These are phyloP conservation scores for Cryptocephalus primarius DNA, from an alignment of 2,888 invertebrate species.

Conservation along the genomic window DNA sequence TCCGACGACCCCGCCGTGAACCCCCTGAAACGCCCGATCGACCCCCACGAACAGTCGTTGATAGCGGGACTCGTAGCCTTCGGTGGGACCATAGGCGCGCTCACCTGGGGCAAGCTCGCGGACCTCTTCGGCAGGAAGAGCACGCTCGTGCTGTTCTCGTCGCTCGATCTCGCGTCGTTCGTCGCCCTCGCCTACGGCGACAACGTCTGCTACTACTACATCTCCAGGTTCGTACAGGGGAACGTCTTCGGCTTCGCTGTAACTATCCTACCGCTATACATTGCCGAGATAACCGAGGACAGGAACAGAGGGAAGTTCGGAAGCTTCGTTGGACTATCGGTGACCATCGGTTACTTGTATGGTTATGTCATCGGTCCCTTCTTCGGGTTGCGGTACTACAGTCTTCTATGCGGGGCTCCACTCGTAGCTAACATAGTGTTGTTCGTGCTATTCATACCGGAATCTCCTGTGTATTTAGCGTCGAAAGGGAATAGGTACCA, in stretches of 20 bases:
- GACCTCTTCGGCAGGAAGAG: not conserved
- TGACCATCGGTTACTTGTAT: not conserved
- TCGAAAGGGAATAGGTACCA: constrained; percentile 1
- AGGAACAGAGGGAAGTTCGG: constrained; percentile 1
- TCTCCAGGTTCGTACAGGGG: not conserved
- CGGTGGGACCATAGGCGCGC: not conserved
- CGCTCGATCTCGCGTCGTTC: not conserved
- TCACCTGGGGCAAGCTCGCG: not conserved
- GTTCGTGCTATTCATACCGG: constrained; percentile 1
- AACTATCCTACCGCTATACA: not conserved
- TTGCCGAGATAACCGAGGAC: not conserved
- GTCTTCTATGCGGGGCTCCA: not conserved
- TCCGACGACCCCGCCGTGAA: not conserved
- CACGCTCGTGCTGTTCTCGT: not conserved
- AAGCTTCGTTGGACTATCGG: not conserved
- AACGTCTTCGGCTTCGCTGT: not conserved
- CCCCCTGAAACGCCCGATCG: not conserved
- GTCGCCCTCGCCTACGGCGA: not conserved
- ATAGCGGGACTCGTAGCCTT: not conserved
- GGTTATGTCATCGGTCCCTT: not conserved
- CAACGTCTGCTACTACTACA: not conserved
- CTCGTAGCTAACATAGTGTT: not conserved
- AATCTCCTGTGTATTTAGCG: constrained; percentile 1
- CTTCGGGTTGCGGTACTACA: not conserved
- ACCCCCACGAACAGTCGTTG: not conserved